Conservation (phyloP, 2,797 vertebrate species). For the Sandelia bainsii region DNA sequence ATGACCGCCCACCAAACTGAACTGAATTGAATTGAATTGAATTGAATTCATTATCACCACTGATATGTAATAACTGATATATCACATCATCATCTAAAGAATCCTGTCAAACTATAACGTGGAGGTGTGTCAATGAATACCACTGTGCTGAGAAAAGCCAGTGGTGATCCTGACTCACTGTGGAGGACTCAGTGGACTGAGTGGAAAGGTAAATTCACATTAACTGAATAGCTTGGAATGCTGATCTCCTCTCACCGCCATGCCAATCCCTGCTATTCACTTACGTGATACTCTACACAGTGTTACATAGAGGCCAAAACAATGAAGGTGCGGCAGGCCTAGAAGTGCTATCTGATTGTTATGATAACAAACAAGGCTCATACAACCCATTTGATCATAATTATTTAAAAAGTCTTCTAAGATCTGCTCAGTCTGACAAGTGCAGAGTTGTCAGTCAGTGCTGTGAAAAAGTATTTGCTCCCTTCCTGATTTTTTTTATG, state of each 20-base stretch:
- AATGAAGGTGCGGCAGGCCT: conserved; percentile 30
- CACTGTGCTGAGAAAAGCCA: conserved; percentile 26
- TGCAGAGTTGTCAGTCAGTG: conserved; percentile 4
- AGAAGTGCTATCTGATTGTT: not conserved
- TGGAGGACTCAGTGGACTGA: not conserved
- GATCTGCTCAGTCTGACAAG: not conserved
- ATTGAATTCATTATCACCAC: not conserved
- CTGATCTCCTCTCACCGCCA: not conserved
- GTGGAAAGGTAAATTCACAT: conserved; percentile 7
- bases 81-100: conserved; percentile 25
- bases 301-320: not conserved
- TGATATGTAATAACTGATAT: not conserved
- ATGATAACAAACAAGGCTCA: not conserved
- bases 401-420: not conserved
- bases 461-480: not conserved
- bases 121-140: conserved; percentile 57
- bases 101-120: conserved; percentile 45
- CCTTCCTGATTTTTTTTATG: too few relatives aligned
- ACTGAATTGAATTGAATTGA: too few relatives aligned
- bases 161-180: conserved; percentile 57
- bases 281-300: not conserved
- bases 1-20: too few relatives aligned
- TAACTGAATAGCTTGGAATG: conserved; percentile 31
- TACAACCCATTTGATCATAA: not conserved
- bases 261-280: conserved; percentile 5